These are phyloP conservation scores for Himalopsyche kuldschensis DNA, from an alignment of 2,888 invertebrate species.

Conservation along the genomic window DNA sequence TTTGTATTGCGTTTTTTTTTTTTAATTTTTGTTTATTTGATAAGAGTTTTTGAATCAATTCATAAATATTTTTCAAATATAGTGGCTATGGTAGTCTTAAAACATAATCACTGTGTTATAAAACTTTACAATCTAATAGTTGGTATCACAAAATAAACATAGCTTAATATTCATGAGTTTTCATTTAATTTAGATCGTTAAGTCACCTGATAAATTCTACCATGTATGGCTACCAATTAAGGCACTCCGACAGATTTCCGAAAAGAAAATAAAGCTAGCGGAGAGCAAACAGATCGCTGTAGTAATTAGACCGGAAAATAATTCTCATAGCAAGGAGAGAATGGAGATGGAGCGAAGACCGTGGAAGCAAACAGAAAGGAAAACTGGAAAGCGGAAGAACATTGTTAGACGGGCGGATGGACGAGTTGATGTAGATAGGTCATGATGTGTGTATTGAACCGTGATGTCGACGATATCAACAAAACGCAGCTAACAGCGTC, in stretches of 20 bases:
- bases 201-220: neutral
- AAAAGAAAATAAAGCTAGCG: constrained; percentile 5
- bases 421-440: constrained; percentile 1
- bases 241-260: neutral
- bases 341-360: neutral
- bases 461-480: neutral
- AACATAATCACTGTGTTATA: too few species aligned
- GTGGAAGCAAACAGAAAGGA: neutral
- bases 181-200: neutral
- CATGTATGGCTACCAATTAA: neutral
- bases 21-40: too few species aligned
- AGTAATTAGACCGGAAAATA: constrained; percentile 8
- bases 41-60: too few species aligned
- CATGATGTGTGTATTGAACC: neutral
- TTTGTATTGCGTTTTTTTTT: too few species aligned
- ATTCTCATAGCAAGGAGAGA: constrained; percentile 5
- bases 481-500: neutral
- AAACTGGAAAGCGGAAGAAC: neutral
- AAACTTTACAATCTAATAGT: too few species aligned
- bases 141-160: too few species aligned
- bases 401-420: neutral
- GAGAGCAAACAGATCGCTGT: constrained; percentile 9
- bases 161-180: too few species aligned
- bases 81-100: too few species aligned
- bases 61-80: too few species aligned